phyloP scores from a whole-genome alignment of 2,888 invertebrate genomes.

The Lingula anatina region DNA sequence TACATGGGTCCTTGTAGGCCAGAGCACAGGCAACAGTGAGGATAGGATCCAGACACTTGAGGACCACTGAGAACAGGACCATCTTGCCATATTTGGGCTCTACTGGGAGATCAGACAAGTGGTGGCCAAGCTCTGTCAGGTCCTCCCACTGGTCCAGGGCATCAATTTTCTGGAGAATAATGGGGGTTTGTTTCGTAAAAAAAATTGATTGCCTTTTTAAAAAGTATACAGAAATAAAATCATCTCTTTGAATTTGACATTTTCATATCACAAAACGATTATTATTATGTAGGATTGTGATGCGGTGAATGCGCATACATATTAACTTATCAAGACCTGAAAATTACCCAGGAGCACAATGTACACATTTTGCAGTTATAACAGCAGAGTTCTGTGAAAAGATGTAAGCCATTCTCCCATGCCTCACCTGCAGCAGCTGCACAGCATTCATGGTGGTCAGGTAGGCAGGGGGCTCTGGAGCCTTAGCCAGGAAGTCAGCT shows the following conservation, averaged over 20 bases:
- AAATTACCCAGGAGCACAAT: too few species aligned
- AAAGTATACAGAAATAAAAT: too few species aligned
- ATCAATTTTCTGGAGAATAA: slow-evolving; percentile 74
- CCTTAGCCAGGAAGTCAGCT: slow-evolving; percentile 74
- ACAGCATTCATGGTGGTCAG: slow-evolving; percentile 73
- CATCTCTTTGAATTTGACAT: too few species aligned
- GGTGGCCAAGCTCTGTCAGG: slow-evolving; percentile 80
- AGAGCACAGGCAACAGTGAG: slow-evolving; percentile 84
- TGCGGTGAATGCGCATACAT: too few species aligned
- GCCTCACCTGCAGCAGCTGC: slow-evolving; percentile 54
- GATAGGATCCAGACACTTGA: slow-evolving; percentile 89
- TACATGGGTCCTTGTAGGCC: slow-evolving; percentile 65
- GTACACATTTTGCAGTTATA: too few species aligned
- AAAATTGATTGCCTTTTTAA: too few species aligned
- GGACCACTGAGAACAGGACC: slow-evolving; percentile 80
- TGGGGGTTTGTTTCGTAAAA: too few species aligned
- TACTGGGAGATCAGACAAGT: slow-evolving; percentile 84
- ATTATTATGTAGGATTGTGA: too few species aligned
- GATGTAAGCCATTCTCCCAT: too few species aligned
- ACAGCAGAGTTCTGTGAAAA: too few species aligned
- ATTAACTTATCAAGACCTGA: too few species aligned
- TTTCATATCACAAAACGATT: too few species aligned
- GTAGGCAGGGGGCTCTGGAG: slow-evolving; percentile 80
- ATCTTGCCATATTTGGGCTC: slow-evolving; percentile 90
- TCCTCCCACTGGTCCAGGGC: slow-evolving; percentile 81